Evolutionary conservation across 2,888 invertebrate species (phyloP).

Genomic region (Stenolophus ochropezus): DNA sequence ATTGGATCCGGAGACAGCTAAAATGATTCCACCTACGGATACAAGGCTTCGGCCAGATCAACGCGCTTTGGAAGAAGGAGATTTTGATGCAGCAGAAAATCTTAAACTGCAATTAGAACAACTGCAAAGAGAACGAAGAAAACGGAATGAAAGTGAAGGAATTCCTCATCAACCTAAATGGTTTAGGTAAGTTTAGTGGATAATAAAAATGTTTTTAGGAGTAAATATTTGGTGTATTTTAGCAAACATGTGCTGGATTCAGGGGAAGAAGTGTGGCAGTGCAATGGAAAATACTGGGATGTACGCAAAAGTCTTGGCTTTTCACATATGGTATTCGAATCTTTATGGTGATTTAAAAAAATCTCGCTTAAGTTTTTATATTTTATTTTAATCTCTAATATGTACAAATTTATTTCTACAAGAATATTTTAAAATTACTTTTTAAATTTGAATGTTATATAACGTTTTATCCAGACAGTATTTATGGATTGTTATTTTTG

Average conservation of each 20-base stretch:
- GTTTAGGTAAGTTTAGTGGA: constrained; percentile 77
- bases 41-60: constrained; percentile 86
- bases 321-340: constrained; percentile 75
- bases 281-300: constrained; percentile 86
- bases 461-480: background rate
- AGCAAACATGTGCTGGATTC: constrained; percentile 73
- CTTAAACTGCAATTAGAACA: constrained; percentile 84
- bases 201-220: constrained; percentile 1
- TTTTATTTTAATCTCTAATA: constrained; percentile 7
- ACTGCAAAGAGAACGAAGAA: constrained; percentile 82
- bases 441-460: background rate
- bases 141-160: constrained; percentile 76
- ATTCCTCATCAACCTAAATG: constrained; percentile 75
- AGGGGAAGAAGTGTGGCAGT: constrained; percentile 82
- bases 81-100: constrained; percentile 82
- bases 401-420: background rate
- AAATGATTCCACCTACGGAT: constrained; percentile 83
- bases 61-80: constrained; percentile 84
- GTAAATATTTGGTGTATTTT: constrained; percentile 29
- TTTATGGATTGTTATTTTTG: constrained; percentile 35
- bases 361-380: constrained; percentile 4
- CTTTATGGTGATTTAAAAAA: constrained; percentile 78
- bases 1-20: constrained; percentile 78
- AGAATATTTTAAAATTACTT: background rate
- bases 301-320: constrained; percentile 81